Evolutionary conservation across 2,797 vertebrate species (phyloP).

Genomic region (Cichlasoma orientale): DNA sequence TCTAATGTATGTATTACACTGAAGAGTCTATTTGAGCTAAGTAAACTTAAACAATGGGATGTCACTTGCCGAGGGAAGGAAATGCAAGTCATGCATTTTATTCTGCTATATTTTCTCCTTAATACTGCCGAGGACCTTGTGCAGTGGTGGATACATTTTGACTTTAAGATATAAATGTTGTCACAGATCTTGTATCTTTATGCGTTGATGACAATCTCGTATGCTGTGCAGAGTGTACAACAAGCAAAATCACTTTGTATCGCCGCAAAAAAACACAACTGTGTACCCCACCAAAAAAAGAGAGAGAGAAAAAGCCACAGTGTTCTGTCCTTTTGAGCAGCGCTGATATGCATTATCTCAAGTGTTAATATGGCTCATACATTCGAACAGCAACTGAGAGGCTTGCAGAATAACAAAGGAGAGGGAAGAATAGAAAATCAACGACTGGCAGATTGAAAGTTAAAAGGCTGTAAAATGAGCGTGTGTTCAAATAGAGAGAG

Average conservation of each 20-base stretch:
- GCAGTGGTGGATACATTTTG: conserved; percentile 1
- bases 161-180: conserved; percentile 8
- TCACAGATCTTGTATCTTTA: neutral
- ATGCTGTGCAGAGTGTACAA: neutral
- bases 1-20: neutral
- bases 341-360: conserved; percentile 55
- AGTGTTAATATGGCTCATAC: conserved; percentile 47
- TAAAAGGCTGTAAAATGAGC: conserved; percentile 80
- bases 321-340: conserved; percentile 30
- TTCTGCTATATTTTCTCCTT: neutral
- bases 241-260: neutral
- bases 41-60: neutral
- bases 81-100: neutral
- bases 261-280: neutral
- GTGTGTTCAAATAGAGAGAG: conserved; percentile 62
- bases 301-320: neutral
- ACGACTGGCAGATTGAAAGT: conserved; percentile 73
- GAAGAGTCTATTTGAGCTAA: neutral
- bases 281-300: neutral
- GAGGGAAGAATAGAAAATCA: conserved; percentile 65
- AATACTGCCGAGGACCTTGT: neutral
- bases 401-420: conserved; percentile 50
- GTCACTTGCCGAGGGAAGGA: neutral
- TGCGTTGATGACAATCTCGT: conserved; percentile 3
- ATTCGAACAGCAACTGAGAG: conserved; percentile 38